Base-by-base conservation (phyloP, 2,113 vertebrate genomes). In the Ahaetulla prasina region DNA sequence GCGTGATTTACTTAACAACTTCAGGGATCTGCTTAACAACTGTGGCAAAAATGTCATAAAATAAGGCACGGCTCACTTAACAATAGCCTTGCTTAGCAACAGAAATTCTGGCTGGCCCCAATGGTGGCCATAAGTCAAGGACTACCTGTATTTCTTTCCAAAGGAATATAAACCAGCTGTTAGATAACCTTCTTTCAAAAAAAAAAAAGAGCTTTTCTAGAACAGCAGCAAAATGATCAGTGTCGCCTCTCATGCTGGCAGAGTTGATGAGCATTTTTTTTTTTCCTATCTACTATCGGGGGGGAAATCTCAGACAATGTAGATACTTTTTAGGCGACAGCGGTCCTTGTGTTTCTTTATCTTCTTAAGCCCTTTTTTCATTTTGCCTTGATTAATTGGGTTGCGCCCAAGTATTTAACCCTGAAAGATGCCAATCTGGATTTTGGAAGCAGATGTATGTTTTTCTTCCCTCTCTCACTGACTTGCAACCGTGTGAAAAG, bases 151-250 rank as follows among this genome's bases (percentile, higher is more conserved):
- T 86, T 94, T 18, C 30, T 91, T 60, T 91, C 92, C 92, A 91
- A 39, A 30, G 0, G n/a, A n/a, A 10, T 91, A 3, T 0, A 43
- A 80, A 80, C 0, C 92, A 93, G n/a, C 22, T 9, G 91, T 94
- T 91, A 84, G 92, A 11, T n/a, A 80, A 50, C 63, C 14, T 89
- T 89, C 54, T 90, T 87, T n/a, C n/a, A n/a, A n/a, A n/a, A n/a
- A 2, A 27, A 8, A 1, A 43, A 60, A 92, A 39, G 35, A 53
- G 8, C 45, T 0, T 89, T 91, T 91, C 0, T 9, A 0, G 89
- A 88, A 35, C 63, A 2, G 57, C 1, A 1, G 55, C 0, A 85
- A 4, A 0, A 2, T 16, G 1, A 1, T 1, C 85, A 0, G 0
- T 68, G 80, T 91, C 52, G 11, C 45, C 39, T 90, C 88, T 92